These are phyloP conservation scores for Carpatolechia fugitivella DNA, from an alignment of 2,888 invertebrate species.

Conservation along the genomic window DNA sequence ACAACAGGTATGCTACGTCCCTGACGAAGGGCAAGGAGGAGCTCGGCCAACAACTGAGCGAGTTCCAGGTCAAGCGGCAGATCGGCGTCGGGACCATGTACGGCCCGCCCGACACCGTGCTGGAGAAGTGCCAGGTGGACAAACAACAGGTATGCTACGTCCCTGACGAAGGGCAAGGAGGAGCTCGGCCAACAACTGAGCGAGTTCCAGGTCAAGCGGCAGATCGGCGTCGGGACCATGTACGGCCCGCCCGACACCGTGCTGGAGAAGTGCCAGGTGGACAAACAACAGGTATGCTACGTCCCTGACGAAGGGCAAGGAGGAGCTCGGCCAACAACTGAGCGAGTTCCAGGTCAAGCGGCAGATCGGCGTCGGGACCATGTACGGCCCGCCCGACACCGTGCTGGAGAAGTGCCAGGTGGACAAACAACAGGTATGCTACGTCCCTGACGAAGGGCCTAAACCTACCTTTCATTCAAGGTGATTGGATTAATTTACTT, in stretches of 20 bases:
- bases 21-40: too few species aligned
- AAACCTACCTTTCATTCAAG: too few species aligned
- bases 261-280: not conserved
- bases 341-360: constrained; percentile 93
- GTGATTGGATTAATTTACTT: too few species aligned
- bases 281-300: too few species aligned
- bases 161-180: too few species aligned
- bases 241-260: too few species aligned
- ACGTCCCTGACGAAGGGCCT: too few species aligned
- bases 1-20: too few species aligned
- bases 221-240: not conserved
- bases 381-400: constrained; percentile 93
- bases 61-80: not conserved
- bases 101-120: not conserved
- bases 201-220: not conserved
- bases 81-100: constrained; percentile 7
- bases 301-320: constrained; percentile 89
- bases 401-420: constrained; percentile 88
- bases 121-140: too few species aligned
- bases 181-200: too few species aligned
- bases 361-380: constrained; percentile 91
- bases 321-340: constrained; percentile 88
- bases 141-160: too few species aligned
- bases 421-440: constrained; percentile 84
- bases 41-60: too few species aligned